Evolutionary conservation across 2,113 vertebrate genomes (phyloP).

Genomic region (Mixornis gularis): DNA sequence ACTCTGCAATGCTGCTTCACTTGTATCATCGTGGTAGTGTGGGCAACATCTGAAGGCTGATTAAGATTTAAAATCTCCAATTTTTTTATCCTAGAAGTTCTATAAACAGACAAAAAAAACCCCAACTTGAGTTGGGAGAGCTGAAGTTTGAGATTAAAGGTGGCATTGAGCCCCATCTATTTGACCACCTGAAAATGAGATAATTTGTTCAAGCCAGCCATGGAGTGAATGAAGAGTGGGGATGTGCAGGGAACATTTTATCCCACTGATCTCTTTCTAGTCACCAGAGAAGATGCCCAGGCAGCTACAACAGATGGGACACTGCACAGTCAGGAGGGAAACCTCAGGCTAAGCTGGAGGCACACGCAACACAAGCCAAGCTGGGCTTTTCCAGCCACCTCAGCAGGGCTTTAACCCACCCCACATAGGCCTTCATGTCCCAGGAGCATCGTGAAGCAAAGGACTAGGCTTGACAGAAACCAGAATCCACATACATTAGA

Average conservation of each 20-base stretch:
- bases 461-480: neutral
- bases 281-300: neutral
- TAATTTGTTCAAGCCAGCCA: neutral
- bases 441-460: rapidly evolving
- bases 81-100: neutral
- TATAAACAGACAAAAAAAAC: neutral
- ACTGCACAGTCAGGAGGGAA: neutral
- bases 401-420: neutral
- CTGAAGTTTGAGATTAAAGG: neutral
- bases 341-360: neutral
- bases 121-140: neutral
- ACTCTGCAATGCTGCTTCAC: neutral
- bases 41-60: neutral
- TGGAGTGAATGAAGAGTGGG: neutral
- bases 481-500: neutral
- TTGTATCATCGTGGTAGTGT: neutral
- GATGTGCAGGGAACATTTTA: neutral
- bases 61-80: neutral
- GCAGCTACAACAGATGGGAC: neutral
- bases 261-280: neutral
- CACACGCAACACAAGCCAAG: neutral
- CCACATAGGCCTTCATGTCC: neutral
- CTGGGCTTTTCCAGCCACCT: neutral
- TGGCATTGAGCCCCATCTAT: neutral
- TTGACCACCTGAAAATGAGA: neutral